Evolutionary conservation across 2,797 vertebrate species (phyloP).

Genomic region (Oophaga sylvatica): DNA sequence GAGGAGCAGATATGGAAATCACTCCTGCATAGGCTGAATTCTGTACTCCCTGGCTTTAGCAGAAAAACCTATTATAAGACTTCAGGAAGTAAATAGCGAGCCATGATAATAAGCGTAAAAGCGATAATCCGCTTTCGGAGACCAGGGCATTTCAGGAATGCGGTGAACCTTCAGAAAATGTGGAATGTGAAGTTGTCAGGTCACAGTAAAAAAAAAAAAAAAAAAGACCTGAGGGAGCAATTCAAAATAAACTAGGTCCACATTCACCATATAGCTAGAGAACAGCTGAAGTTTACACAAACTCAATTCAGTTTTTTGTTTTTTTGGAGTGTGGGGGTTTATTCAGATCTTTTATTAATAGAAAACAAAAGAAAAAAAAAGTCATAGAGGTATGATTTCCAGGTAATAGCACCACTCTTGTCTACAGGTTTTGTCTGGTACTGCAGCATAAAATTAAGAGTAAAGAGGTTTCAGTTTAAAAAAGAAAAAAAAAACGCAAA

Average conservation of each 20-base stretch:
- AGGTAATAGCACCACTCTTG: too few relatives aligned
- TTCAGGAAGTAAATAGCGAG: not conserved
- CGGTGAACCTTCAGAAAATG: not conserved
- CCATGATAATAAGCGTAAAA: not conserved
- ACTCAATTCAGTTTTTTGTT: too few relatives aligned
- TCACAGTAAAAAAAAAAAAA: not conserved
- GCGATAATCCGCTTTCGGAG: conserved; percentile 2
- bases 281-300: not conserved
- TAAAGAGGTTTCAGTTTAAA: too few relatives aligned
- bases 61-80: not conserved
- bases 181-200: not conserved
- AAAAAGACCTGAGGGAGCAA: not conserved
- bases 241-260: not conserved
- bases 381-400: too few relatives aligned
- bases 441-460: too few relatives aligned
- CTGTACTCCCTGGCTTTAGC: not conserved
- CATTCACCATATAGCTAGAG: not conserved
- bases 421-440: too few relatives aligned
- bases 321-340: too few relatives aligned
- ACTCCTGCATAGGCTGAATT: not conserved
- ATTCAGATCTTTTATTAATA: too few relatives aligned
- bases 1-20: not conserved
- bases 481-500: too few relatives aligned
- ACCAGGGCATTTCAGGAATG: conserved; percentile 11
- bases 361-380: too few relatives aligned